Evolutionary conservation across 2,888 invertebrate genomes (phyloP).

Genomic region (Anthophora plumipes): DNA sequence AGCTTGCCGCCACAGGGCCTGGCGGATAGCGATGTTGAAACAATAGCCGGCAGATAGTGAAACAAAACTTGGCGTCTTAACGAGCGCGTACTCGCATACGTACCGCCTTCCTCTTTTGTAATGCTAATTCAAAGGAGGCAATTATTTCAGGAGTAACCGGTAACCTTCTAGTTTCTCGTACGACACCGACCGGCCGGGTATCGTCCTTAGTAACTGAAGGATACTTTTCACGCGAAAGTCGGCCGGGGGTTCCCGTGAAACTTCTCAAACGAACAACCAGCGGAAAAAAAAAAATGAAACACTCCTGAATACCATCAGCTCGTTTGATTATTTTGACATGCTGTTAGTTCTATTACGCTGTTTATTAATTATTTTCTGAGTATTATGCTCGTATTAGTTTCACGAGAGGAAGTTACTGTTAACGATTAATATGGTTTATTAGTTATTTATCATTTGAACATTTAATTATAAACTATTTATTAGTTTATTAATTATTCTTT

Average conservation of each 20-base stretch:
- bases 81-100: constrained; percentile 67
- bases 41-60: constrained; percentile 69
- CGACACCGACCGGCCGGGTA: constrained; percentile 38
- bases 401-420: no score
- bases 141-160: constrained; percentile 74
- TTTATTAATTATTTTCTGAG: no score
- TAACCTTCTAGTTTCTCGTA: constrained; percentile 59
- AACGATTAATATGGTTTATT: no score
- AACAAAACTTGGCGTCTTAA: constrained; percentile 66
- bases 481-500: no score
- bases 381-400: no score
- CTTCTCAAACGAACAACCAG: constrained; percentile 27
- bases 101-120: constrained; percentile 76
- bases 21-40: constrained; percentile 69
- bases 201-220: constrained; percentile 34
- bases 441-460: no score
- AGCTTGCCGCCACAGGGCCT: constrained; percentile 36
- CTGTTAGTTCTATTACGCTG: no score
- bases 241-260: constrained; percentile 15
- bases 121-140: constrained; percentile 78
- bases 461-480: no score
- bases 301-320: no score
- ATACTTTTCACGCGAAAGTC: constrained; percentile 39
- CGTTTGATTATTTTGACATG: no score
- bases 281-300: background rate